These are phyloP conservation scores for Platysteira castanea DNA, from an alignment of 2,113 vertebrate genomes.

Conservation along the genomic window DNA sequence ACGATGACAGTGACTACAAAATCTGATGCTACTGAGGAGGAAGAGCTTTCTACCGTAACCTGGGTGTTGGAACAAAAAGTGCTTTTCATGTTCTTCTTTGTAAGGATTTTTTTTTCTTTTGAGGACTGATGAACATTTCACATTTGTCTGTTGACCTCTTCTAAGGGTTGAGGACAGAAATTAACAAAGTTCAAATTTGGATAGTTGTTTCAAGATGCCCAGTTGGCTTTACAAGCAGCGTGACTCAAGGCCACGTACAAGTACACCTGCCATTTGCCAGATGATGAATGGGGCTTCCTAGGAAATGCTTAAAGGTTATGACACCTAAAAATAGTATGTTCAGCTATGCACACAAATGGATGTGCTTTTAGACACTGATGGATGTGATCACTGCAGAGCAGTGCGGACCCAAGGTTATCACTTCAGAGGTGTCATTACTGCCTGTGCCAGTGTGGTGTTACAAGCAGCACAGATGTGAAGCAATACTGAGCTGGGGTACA, in stretches of 20 bases:
- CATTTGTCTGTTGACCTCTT: neutral
- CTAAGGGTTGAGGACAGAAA: neutral
- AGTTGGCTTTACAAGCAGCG: neutral
- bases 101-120: neutral
- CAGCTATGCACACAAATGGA: neutral
- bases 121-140: neutral
- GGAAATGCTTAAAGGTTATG: neutral
- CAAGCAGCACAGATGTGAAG: neutral
- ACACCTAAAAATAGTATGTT: neutral
- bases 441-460: neutral
- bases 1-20: neutral
- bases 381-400: neutral
- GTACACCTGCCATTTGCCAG: neutral
- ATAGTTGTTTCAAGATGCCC: neutral
- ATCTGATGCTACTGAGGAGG: neutral
- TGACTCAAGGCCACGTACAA: neutral
- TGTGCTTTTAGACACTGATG: neutral
- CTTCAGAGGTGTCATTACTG: neutral
- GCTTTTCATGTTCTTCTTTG: neutral
- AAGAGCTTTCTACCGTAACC: neutral
- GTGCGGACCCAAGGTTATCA: neutral
- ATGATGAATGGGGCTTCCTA: neutral
- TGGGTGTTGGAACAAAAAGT: neutral
- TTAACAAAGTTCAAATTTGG: neutral
- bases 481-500: neutral